Evolutionary conservation across 2,888 invertebrate genomes (phyloP).

Genomic region (Drosophila mimetica): DNA sequence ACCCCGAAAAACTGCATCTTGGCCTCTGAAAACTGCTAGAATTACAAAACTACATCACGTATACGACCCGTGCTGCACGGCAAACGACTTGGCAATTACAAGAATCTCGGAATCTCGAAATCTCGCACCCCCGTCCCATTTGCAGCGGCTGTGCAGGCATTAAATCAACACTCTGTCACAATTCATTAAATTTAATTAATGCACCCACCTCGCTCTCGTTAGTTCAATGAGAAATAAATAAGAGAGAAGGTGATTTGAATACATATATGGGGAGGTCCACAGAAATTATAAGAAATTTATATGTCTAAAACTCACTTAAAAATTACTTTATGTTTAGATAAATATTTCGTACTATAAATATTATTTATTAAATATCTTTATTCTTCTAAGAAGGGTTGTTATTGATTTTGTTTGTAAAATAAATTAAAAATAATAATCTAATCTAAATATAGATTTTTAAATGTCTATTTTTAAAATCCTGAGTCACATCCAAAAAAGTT

Average conservation of each 20-base stretch:
- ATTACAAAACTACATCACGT: constrained; percentile 52
- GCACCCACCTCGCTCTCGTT: constrained; percentile 43
- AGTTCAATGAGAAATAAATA: constrained; percentile 37
- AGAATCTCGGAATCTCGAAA: not conserved
- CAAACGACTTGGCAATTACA: constrained; percentile 42
- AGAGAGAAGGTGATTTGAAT: constrained; percentile 19
- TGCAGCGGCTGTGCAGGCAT: constrained; percentile 38
- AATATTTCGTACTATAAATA: too few relatives aligned
- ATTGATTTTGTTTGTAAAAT: too few relatives aligned
- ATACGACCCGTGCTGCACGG: constrained; percentile 55
- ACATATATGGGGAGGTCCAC: not conserved
- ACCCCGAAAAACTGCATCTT: constrained; percentile 23
- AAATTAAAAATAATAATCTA: too few relatives aligned
- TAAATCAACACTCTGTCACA: constrained; percentile 69
- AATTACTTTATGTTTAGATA: too few relatives aligned
- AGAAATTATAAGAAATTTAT: too few relatives aligned
- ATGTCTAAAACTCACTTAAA: too few relatives aligned
- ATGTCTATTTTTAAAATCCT: too few relatives aligned
- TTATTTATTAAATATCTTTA: too few relatives aligned
- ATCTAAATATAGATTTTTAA: too few relatives aligned
- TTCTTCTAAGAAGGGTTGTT: too few relatives aligned
- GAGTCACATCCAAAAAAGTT: too few relatives aligned
- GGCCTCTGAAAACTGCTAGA: constrained; percentile 36
- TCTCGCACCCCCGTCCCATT: constrained; percentile 2
- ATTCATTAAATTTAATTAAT: constrained; percentile 77